Conservation (phyloP, 2,797 vertebrate species). For the Champsocephalus gunnari region DNA sequence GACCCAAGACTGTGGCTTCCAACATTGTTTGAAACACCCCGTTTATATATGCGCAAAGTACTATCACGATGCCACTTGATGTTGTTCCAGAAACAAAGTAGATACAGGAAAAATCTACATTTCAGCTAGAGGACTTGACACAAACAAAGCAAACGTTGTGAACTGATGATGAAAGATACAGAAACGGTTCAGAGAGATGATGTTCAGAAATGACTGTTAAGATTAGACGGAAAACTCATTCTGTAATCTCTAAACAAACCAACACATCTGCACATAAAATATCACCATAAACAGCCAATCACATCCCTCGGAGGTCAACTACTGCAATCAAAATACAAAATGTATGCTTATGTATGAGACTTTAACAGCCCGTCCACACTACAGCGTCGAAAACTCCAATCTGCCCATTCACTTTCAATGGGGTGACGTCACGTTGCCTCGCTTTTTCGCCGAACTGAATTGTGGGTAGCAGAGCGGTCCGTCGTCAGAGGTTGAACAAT, state of each 20-base stretch:
- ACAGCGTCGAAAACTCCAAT: too few species aligned
- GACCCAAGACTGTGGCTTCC: background rate
- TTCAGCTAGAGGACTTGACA: constrained; percentile 2
- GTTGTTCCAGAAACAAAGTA: background rate
- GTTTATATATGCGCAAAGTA: background rate
- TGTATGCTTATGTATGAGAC: background rate
- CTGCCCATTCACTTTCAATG: too few species aligned
- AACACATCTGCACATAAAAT: background rate
- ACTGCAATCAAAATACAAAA: background rate
- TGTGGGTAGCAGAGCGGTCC: too few species aligned
- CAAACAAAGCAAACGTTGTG: constrained; percentile 14
- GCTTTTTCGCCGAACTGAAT: too few species aligned
- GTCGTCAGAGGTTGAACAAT: too few species aligned
- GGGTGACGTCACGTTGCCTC: too few species aligned
- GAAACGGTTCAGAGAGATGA: constrained; percentile 5
- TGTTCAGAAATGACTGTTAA: constrained; percentile 10
- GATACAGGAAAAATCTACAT: background rate
- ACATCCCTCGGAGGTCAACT: background rate
- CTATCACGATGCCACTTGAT: constrained; percentile 1
- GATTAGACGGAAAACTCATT: background rate
- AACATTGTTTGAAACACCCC: background rate
- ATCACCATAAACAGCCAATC: background rate
- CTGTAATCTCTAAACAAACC: background rate
- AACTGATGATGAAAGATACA: constrained; percentile 9
- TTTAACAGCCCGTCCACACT: background rate